Evolutionary conservation across 2,113 vertebrate genomes (phyloP).

Genomic region (Heterochromis multidens): DNA sequence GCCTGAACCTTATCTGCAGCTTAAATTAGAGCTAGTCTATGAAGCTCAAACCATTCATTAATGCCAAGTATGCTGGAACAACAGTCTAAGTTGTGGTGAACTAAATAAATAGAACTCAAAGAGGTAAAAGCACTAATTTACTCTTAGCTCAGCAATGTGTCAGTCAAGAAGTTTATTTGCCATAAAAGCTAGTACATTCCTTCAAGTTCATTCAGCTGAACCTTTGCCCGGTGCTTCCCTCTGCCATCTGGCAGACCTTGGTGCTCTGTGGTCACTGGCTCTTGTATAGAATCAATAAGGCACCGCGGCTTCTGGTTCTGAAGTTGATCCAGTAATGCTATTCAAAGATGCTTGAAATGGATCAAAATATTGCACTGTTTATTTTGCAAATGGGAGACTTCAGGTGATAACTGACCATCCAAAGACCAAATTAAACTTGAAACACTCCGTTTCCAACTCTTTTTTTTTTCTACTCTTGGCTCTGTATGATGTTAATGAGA

Average conservation of each 20-base stretch:
- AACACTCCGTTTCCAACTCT: not conserved
- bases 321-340: slow-evolving; percentile 22
- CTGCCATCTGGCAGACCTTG: slow-evolving; percentile 27
- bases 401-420: not conserved
- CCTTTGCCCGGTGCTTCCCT: slow-evolving; percentile 9
- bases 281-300: slow-evolving; percentile 17
- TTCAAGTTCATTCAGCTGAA: not conserved
- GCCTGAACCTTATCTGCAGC: not conserved
- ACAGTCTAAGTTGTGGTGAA: not conserved
- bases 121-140: not conserved
- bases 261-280: slow-evolving; percentile 21
- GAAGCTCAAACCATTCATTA: not conserved
- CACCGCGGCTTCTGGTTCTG: slow-evolving; percentile 8
- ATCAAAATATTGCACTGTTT: not conserved
- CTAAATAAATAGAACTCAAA: not conserved
- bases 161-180: slow-evolving; percentile 2
- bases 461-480: not conserved
- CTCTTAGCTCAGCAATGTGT: not conserved
- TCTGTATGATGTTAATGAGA: not conserved
- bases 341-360: slow-evolving; percentile 34
- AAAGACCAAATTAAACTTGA: not conserved
- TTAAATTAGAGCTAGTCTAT: not conserved
- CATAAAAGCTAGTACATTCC: not conserved
- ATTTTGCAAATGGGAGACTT: not conserved
- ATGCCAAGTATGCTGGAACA: not conserved